Percentiles rank a stretch among this genome's conserved stretches.
Conservation (phyloP, 1,140 invertebrate genomes). For the Glomeris maerens region DNA sequence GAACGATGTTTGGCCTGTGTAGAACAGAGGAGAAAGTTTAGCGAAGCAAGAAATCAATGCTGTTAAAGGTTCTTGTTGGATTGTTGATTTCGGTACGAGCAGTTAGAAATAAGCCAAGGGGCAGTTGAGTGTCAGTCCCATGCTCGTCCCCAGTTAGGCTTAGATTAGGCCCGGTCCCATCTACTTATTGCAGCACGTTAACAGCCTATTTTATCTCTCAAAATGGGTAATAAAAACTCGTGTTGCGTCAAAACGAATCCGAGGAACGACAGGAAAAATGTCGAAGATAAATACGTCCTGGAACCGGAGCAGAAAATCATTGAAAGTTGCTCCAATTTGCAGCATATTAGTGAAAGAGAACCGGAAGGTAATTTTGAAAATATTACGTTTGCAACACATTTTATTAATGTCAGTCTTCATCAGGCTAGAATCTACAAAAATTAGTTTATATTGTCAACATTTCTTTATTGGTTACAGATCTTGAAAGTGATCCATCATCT, state of each 20-base stretch:
- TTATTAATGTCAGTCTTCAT: constrained; percentile 3
- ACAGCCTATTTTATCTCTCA: no score
- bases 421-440: background rate
- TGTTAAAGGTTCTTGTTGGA: no score
- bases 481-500: constrained; percentile 85
- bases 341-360: constrained; percentile 95
- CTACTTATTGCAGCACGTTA: no score
- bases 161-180: no score
- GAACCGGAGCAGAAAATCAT: constrained; percentile 35
- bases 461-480: constrained; percentile 41
- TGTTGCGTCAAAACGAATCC: constrained; percentile 31
- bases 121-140: no score
- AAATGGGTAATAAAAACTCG: constrained; percentile 34
- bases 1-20: no score
- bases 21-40: no score
- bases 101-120: no score
- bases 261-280: constrained; percentile 17
- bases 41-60: no score
- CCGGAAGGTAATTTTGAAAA: constrained; percentile 44
- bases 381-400: constrained; percentile 3
- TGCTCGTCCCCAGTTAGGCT: no score
- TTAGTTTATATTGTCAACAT: background rate
- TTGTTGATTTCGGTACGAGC: no score
- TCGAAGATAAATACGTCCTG: constrained; percentile 16
- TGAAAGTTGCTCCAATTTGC: constrained; percentile 72